Base-by-base conservation (phyloP, 1,140 invertebrate species). In the Potamilus streckersoni region DNA sequence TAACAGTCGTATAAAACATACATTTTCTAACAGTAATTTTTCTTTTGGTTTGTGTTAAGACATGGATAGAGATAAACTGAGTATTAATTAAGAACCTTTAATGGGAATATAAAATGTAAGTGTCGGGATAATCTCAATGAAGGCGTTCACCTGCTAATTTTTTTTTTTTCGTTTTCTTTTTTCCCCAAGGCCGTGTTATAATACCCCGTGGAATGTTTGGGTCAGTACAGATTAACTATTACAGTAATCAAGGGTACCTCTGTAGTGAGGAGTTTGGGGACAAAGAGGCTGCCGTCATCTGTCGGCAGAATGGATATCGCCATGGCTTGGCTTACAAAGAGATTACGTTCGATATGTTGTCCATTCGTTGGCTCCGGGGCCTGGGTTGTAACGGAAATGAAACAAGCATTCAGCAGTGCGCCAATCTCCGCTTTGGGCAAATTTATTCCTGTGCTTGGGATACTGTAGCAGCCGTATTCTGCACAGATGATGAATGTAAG, bases 281-380 rank as follows among this genome's bases (percentile, higher is more conserved):
- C n/a, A 69, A 19, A 15, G 79, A 79, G 71, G 81, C 81, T 20
- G 55, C 23, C 16, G 81, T 84, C n/a, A 67, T 72, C 16, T 84
- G 83, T 71, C 27, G 72, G 57, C 63, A 80, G 58, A 71, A 79
- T 12, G 74, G 81, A 17, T 83, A 66, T 58, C 12, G 11, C 11
- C 70, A 74, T 59, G 81, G 74, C 5, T 57, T 55, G 31, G 67
- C 66, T 12, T 74, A 62, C 68, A 79, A 74, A 31, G 62, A 56
- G 1, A 62, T 67, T 1, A 62, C 57, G 38, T 38, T 23, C 27
- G 70, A 66, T 78, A 67, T 15, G 60, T 14, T 57, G 14, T 57
- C 49, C n/a, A 61, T 75, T 31, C 71, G 75, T 49, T 75, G 71
- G 75, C 64, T 77, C n/a, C 60, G 64, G 23, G 70, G 70, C 49